Evolutionary conservation across 2,113 vertebrate genomes (phyloP), one percentile per base, ranked within the genome.

Genomic region (Serilophus lunatus): DNA sequence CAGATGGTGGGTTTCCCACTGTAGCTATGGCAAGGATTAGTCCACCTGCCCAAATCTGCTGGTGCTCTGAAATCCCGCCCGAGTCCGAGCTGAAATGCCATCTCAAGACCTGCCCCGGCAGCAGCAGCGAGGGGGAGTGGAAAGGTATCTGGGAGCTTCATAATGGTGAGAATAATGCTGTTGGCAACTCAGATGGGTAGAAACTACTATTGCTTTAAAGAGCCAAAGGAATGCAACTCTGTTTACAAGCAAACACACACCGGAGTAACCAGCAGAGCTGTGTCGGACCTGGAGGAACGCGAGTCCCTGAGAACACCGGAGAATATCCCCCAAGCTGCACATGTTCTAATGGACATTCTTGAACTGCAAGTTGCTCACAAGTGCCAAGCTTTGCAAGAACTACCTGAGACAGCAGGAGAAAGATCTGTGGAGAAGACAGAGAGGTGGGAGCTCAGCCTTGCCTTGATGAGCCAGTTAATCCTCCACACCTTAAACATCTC

Each of bases 321-420:
- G 59, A 12, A 7, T 2, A 6, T 20, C 18, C 23, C 68, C 22
- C 5, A 22, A 17, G 51, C 81, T 81, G 50, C 4, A 25, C 50
- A 24, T n/a, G 40, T 20, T 65, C 20, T 1, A 7, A 7, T 2
- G 47, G n/a, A 40, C 11, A 4, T 13, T 2, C 0, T 0, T 23
- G 53, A 36, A 56, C 35, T 16, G 36, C 42, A 66, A 68, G 87
- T 35, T 36, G 18, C 35, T 63, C 22, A 16, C 44, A 51, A 25
- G 24, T 5, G 31, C 61, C 51, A 11, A 1, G 17, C 14, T 35
- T 6, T 3, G 1, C 5, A 14, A 69, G 54, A 45, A 64, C 29
- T 10, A 29, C 18, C 36, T 16, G 24, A 29, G 63, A 9, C 8
- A 50, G 60, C 3, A 1, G 36, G 44, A 79, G 53, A 50, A 35